These are phyloP conservation scores for Protonibea diacanthus DNA, from an alignment of 2,797 vertebrate genomes.

Conservation along the genomic window DNA sequence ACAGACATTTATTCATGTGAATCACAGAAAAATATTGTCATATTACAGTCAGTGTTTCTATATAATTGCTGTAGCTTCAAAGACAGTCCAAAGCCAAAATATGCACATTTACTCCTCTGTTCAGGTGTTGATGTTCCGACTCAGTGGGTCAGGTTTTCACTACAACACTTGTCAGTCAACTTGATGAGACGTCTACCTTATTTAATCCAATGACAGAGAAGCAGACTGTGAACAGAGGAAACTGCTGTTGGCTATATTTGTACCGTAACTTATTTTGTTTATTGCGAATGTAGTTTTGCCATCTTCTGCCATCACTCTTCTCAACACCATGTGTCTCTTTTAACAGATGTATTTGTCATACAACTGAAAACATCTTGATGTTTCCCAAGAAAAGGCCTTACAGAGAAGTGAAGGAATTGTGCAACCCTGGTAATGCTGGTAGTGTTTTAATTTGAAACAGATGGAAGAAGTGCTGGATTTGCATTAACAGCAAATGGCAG, in stretches of 20 bases:
- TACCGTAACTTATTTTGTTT: background rate
- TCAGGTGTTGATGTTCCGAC: background rate
- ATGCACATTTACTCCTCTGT: background rate
- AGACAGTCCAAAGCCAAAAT: background rate
- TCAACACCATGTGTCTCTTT: no score
- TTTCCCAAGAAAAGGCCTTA: background rate
- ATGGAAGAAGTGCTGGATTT: constrained; percentile 54
- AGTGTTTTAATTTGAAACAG: constrained; percentile 54
- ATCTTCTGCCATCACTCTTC: background rate
- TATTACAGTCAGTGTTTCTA: background rate
- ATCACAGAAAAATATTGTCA: background rate
- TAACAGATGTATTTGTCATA: background rate
- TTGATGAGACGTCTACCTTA: background rate
- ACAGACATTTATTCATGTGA: no score
- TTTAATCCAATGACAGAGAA: background rate
- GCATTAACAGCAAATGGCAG: constrained; percentile 42
- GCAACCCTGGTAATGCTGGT: constrained; percentile 23
- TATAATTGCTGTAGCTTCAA: background rate
- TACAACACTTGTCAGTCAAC: background rate
- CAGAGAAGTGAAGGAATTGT: background rate
- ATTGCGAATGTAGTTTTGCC: background rate
- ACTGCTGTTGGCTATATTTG: background rate
- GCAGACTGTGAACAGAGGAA: background rate
- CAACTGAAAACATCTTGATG: constrained; percentile 14
- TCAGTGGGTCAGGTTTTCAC: background rate